Evolutionary conservation across 2,797 vertebrate genomes (phyloP).

Genomic region (Ibycter americanus): DNA sequence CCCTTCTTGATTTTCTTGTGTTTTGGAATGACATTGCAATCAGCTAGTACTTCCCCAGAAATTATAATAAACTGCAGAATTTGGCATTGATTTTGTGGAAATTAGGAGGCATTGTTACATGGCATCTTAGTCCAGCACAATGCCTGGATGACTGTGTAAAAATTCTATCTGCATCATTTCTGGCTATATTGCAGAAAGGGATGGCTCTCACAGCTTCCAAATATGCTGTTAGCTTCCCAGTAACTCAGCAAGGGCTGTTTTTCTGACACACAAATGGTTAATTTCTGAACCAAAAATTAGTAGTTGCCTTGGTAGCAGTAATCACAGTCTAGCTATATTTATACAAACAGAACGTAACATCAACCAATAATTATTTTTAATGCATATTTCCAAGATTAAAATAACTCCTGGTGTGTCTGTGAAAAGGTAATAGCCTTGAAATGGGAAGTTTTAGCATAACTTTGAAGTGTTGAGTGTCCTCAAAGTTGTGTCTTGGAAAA

Average conservation of each 20-base stretch:
- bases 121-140: neutral
- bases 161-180: neutral
- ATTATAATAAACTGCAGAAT: neutral
- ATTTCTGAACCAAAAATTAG: neutral
- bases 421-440: neutral
- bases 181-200: neutral
- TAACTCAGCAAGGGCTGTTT: neutral
- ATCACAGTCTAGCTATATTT: neutral
- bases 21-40: neutral
- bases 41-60: neutral
- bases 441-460: neutral
- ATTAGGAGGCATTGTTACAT: conserved; percentile 16
- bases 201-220: neutral
- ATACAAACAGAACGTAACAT: neutral
- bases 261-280: neutral
- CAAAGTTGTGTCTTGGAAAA: neutral
- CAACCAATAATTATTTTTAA: neutral
- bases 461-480: neutral
- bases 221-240: neutral
- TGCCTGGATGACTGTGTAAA: neutral
- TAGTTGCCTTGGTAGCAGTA: conserved; percentile 33
- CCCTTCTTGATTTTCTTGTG: neutral
- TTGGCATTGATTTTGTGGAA: neutral
- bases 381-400: neutral
- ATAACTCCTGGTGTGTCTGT: neutral